phyloP scores from a whole-genome alignment of 92 coral and sea anemone genomes.

The Bergia puertoricense region DNA sequence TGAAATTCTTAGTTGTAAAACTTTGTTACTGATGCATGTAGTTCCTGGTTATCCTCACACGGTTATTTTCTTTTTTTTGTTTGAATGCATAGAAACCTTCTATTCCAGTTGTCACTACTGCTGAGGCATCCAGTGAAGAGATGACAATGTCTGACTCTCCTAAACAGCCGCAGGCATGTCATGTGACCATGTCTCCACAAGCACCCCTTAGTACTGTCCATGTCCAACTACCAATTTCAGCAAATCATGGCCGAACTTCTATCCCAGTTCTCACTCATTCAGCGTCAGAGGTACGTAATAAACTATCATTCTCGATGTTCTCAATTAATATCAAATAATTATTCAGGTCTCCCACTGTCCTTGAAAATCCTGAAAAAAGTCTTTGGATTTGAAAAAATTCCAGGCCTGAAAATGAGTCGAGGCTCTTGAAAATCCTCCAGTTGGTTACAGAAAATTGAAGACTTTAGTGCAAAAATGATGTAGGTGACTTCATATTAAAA shows the following conservation, averaged over 20 bases:
- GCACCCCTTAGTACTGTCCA: conserved; percentile 85
- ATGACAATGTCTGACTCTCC: conserved; percentile 80
- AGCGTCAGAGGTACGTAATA: conserved; percentile 68
- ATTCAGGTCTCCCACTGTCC: too few relatives aligned
- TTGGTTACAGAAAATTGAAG: too few relatives aligned
- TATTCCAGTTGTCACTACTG: conserved; percentile 81
- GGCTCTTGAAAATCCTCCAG: too few relatives aligned
- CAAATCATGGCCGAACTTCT: conserved; percentile 64
- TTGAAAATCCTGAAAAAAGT: too few relatives aligned
- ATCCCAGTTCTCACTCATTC: conserved; percentile 77
- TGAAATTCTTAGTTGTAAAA: too few relatives aligned
- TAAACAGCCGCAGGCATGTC: conserved; percentile 79
- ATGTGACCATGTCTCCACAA: conserved; percentile 66
- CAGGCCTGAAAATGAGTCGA: too few relatives aligned
- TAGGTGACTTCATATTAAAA: too few relatives aligned
- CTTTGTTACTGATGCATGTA: too few relatives aligned
- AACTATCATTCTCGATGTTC: background rate
- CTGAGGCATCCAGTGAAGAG: conserved; percentile 90
- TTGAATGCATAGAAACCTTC: conserved; percentile 48
- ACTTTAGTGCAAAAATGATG: too few relatives aligned
- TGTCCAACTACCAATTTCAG: conserved; percentile 72
- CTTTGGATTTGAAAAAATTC: too few relatives aligned
- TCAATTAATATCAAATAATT: too few relatives aligned
- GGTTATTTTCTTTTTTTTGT: background rate
- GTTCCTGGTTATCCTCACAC: background rate